phyloP scores from a whole-genome alignment of 2,113 vertebrate genomes.

The Gnathonemus echidnorhynchus region DNA sequence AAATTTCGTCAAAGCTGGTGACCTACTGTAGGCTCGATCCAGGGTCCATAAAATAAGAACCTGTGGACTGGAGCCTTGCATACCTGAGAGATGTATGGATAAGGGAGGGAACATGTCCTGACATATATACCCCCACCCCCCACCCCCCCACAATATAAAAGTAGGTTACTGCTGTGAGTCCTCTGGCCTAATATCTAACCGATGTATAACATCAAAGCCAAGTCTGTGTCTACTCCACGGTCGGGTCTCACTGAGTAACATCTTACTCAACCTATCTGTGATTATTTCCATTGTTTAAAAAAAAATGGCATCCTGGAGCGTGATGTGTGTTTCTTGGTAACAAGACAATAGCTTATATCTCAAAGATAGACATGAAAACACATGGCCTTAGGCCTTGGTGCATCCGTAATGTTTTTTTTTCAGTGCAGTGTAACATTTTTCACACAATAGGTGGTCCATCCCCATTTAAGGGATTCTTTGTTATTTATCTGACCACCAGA shows the following conservation, averaged over 20 bases:
- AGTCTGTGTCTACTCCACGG: background rate
- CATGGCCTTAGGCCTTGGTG: background rate
- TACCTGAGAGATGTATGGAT: background rate
- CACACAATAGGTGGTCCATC: background rate
- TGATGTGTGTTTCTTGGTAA: slow-evolving; percentile 7
- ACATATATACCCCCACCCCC: background rate
- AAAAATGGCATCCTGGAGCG: background rate
- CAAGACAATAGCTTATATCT: background rate
- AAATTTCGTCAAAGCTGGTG: background rate
- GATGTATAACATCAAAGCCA: background rate
- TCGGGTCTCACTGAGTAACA: background rate
- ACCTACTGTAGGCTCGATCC: background rate
- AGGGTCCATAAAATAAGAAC: background rate
- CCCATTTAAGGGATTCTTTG: background rate
- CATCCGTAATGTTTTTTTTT: background rate
- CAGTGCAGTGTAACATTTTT: background rate
- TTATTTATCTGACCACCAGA: background rate
- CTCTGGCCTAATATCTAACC: background rate
- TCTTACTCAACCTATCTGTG: background rate
- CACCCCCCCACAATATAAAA: background rate
- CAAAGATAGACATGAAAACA: background rate
- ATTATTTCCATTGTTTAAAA: slow-evolving; percentile 1
- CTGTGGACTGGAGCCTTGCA: background rate
- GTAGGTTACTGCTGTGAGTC: background rate
- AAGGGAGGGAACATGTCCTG: background rate